Evolutionary conservation across 1,140 invertebrate genomes (phyloP).

Genomic region (Dinothrombium tinctorium): DNA sequence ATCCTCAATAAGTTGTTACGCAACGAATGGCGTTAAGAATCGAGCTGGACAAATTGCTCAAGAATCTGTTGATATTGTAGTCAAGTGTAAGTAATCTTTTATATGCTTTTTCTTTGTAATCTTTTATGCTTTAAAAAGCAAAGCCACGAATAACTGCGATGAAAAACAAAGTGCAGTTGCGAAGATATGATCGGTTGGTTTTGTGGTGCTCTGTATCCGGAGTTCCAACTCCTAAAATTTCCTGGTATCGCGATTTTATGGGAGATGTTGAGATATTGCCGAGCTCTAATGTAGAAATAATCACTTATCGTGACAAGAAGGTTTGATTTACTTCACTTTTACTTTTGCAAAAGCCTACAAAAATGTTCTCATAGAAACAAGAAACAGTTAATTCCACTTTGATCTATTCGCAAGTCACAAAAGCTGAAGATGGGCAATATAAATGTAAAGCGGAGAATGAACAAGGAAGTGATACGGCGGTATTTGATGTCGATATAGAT

Average conservation of each 20-base stretch:
- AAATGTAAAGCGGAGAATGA: slow-evolving; percentile 1
- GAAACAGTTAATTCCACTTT: neutral
- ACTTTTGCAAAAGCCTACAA: neutral
- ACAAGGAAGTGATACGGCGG: slow-evolving; percentile 23
- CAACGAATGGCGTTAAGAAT: neutral
- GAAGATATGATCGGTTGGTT: neutral
- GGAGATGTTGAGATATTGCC: neutral
- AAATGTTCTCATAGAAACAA: neutral
- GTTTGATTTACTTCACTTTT: neutral
- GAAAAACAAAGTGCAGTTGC: neutral
- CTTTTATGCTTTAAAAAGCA: neutral
- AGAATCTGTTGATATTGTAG: slow-evolving; percentile 41
- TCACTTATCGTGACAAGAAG: neutral
- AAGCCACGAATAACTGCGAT: neutral
- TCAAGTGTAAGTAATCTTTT: slow-evolving; percentile 39
- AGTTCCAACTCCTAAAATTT: slow-evolving; percentile 45
- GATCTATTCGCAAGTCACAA: neutral
- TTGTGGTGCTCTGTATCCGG: slow-evolving; percentile 47
- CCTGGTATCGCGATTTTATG: slow-evolving; percentile 40
- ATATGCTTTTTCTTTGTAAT: neutral
- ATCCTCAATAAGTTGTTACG: slow-evolving; percentile 24
- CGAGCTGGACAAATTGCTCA: slow-evolving; percentile 31
- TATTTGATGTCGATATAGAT: slow-evolving; percentile 46
- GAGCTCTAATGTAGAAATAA: neutral
- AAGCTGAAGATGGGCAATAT: neutral